A percentile compares a stretch with the other conserved stretches of the same genome.
Evolutionary conservation across 2,797 vertebrate genomes (phyloP).

Genomic region (Toxotes lorentzi): DNA sequence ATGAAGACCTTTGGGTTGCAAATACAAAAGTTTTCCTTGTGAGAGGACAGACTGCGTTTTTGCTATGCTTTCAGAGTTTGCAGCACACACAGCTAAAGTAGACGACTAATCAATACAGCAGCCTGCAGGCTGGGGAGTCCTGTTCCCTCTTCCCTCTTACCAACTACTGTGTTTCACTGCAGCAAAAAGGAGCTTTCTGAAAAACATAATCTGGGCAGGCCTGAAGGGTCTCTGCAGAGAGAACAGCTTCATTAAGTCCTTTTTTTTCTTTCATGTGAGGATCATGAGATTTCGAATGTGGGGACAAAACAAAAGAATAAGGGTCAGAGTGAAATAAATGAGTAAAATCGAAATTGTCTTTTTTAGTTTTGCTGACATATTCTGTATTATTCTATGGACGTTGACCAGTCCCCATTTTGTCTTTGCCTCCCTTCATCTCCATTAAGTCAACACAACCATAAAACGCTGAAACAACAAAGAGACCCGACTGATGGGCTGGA

Average conservation of each 20-base stretch:
- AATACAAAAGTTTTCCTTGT: slow-evolving; percentile 38
- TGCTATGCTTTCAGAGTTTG: slow-evolving; percentile 68
- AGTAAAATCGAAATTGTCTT: neutral
- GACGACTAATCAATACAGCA: slow-evolving; percentile 80
- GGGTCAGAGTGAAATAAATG: neutral
- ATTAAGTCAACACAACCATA: slow-evolving; percentile 56
- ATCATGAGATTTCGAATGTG: slow-evolving; percentile 20
- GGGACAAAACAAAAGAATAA: slow-evolving; percentile 7
- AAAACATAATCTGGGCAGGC: slow-evolving; percentile 42
- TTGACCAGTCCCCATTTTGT: neutral
- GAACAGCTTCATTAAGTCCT: slow-evolving; percentile 6
- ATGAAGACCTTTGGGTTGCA: slow-evolving; percentile 7
- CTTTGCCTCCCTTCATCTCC: slow-evolving; percentile 12
- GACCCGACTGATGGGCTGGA: slow-evolving; percentile 18
- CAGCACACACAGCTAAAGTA: slow-evolving; percentile 78
- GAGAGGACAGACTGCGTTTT: slow-evolving; percentile 34
- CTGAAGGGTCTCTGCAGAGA: slow-evolving; percentile 17
- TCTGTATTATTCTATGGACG: neutral
- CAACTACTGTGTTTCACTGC: slow-evolving; percentile 75
- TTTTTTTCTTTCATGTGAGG: slow-evolving; percentile 23
- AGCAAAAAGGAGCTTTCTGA: slow-evolving; percentile 73
- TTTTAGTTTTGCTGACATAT: neutral
- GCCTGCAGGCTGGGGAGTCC: slow-evolving; percentile 72
- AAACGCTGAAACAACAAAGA: slow-evolving; percentile 69
- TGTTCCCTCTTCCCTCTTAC: slow-evolving; percentile 60